Conservation (phyloP, 1,140 invertebrate genomes). For the Holcopasites calliopsidis region DNA sequence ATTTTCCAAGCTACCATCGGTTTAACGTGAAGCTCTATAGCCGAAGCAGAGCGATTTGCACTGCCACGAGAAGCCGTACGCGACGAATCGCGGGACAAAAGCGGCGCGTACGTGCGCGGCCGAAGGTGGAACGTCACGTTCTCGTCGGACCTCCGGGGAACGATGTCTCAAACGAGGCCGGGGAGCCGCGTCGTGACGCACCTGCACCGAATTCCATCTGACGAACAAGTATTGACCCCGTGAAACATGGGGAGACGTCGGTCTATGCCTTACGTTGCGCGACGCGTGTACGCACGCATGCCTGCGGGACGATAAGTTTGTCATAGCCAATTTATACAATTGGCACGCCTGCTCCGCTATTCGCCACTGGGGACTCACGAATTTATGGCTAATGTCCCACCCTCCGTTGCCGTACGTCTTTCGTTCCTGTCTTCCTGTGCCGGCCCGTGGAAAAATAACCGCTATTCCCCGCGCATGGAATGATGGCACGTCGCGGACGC, state of each 20-base stretch:
- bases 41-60: slow-evolving; percentile 22
- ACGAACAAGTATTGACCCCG: slow-evolving; percentile 59
- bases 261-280: not conserved
- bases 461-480: slow-evolving; percentile 19
- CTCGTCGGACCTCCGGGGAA: slow-evolving; percentile 69
- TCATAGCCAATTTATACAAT: slow-evolving; percentile 80
- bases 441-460: slow-evolving; percentile 44
- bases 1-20: no score
- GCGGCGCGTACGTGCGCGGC: slow-evolving; percentile 65
- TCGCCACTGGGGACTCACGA: slow-evolving; percentile 75
- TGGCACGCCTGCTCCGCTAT: slow-evolving; percentile 70
- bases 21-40: no score
- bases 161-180: slow-evolving; percentile 79
- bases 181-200: slow-evolving; percentile 64
- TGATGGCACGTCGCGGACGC: slow-evolving; percentile 25
- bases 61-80: slow-evolving; percentile 36
- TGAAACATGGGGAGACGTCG: slow-evolving; percentile 1
- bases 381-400: slow-evolving; percentile 75
- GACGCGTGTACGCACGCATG: slow-evolving; percentile 19
- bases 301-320: slow-evolving; percentile 75
- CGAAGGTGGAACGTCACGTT: slow-evolving; percentile 73
- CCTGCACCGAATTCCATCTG: slow-evolving; percentile 67
- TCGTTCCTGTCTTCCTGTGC: not conserved
- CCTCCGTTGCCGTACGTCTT: slow-evolving; percentile 12
- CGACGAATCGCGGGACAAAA: slow-evolving; percentile 66